These are phyloP conservation scores for Myanophis thanlyinensis DNA, from an alignment of 2,113 vertebrate species.

Conservation along the genomic window DNA sequence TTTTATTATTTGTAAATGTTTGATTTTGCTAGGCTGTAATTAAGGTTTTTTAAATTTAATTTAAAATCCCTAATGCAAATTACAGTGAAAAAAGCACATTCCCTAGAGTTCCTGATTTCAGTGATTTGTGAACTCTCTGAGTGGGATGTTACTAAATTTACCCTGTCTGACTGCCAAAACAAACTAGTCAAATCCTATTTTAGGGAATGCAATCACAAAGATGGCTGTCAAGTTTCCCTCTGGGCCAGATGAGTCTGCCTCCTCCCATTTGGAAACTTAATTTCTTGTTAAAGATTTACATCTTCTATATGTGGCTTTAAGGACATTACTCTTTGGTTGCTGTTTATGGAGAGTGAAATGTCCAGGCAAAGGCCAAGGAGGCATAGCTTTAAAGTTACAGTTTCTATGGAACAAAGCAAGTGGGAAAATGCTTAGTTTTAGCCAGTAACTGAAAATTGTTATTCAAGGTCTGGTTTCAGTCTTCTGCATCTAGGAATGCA, in stretches of 20 bases:
- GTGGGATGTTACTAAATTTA: background rate
- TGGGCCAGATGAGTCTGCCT: background rate
- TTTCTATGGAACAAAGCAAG: background rate
- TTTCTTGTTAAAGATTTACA: background rate
- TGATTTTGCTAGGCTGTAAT: background rate
- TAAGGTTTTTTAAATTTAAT: background rate
- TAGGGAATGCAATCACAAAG: background rate
- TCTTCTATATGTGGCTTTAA: background rate
- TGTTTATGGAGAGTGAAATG: background rate
- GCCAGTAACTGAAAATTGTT: background rate
- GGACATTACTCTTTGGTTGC: background rate
- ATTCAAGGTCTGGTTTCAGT: background rate
- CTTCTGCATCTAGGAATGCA: background rate
- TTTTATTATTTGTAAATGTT: background rate
- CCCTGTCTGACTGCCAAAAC: background rate
- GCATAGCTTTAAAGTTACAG: background rate
- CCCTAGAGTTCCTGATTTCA: background rate
- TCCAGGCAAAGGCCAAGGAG: background rate
- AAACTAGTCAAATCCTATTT: background rate
- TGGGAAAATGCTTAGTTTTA: background rate
- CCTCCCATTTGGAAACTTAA: background rate
- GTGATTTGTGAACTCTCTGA: background rate
- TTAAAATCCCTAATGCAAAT: background rate
- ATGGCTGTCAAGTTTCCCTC: background rate
- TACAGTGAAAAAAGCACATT: background rate